A percentile compares a stretch with the other conserved stretches of the same genome.
phyloP scores from a whole-genome alignment of 2,797 vertebrate genomes.

The Morus bassanus region DNA sequence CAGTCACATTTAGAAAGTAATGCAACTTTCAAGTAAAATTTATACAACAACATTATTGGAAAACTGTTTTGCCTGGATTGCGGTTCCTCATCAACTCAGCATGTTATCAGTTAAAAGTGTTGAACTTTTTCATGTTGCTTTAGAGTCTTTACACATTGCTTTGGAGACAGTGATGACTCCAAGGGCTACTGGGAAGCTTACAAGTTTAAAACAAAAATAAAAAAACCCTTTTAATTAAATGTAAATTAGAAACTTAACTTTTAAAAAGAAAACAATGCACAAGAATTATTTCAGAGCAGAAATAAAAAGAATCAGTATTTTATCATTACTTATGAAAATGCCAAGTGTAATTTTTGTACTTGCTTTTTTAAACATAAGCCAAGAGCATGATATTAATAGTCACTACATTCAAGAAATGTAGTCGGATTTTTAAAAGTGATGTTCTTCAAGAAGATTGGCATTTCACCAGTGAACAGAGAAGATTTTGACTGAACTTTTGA shows the following conservation, averaged over 20 bases:
- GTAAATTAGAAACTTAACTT: neutral
- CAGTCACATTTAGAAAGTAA: neutral
- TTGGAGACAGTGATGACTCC: neutral
- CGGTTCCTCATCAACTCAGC: neutral
- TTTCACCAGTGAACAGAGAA: conserved; percentile 32
- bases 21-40: neutral
- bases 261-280: neutral
- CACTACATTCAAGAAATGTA: conserved; percentile 20
- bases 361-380: neutral
- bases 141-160: neutral
- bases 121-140: neutral
- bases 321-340: neutral
- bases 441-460: neutral
- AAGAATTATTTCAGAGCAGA: neutral
- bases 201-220: neutral
- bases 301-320: neutral
- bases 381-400: neutral
- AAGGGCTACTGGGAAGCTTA: neutral
- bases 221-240: neutral
- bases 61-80: neutral
- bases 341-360: neutral
- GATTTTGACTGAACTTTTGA: conserved; percentile 53
- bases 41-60: neutral
- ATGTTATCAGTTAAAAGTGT: neutral
- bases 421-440: conserved; percentile 29